Base-by-base conservation (phyloP, 2,888 invertebrate genomes). In the Microplitis manilae region DNA sequence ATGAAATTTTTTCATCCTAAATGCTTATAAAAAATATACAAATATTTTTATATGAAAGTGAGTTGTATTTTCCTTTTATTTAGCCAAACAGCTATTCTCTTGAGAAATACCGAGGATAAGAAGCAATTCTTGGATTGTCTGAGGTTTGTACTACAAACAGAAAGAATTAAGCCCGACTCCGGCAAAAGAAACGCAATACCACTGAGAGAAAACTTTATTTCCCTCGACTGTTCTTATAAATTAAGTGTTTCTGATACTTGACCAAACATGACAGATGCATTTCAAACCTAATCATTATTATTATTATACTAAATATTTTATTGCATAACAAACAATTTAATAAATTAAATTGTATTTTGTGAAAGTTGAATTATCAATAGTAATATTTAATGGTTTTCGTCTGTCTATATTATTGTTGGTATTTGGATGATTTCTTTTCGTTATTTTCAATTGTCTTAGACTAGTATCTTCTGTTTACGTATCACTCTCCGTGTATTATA, bases 381-480 rank as follows among this genome's bases (percentile, higher is more conserved):
- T 30, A 30, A 30, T 30, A 4, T 30, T 30, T 50, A 9, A 50
- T 50, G 9, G 2, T 13, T 50, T 50, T 13, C 8, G 8, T 50
- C 13, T 13, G 9, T 5, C 50, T 50, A 50, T 50, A 50, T 50
- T 50, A 50, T 13, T 0, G 13, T 50, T 50, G 13, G 13, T 5
- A 50, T 50, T 50, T 50, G 13, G 5, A 50, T 50, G 8, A 50
- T 13, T 50, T 9, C 13, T 50, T 30, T 73, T 41, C 30, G 9
- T 20, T 60, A 77, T 80, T 50, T 50, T 50, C 83, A 84, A 86
- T 84, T 86, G 86, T 86, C 86, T 86, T 85, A 85, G 50, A 73
- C 50, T 30, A 67, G 9, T 67, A n/a, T 73, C 60, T 38, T 38
- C 65, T 15, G 59, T 67, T 13, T 30, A 13, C 38, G 6, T 5